These are phyloP conservation scores for Lutraria lutraria DNA, from an alignment of 2,888 invertebrate species.

Conservation along the genomic window DNA sequence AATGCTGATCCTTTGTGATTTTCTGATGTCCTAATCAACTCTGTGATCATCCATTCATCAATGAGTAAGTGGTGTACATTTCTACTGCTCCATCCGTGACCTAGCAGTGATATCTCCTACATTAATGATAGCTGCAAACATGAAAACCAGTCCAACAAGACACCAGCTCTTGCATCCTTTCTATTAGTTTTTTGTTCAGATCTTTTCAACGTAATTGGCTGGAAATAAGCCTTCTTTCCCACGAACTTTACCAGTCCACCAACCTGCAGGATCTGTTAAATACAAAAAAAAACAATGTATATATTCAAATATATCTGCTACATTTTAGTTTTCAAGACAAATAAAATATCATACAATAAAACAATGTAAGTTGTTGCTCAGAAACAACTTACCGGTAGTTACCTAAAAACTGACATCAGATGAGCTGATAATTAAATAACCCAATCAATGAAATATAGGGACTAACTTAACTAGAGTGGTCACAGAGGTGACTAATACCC, in stretches of 20 bases:
- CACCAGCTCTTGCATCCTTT: not conserved
- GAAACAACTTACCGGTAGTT: not conserved
- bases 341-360: not conserved
- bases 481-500: too few relatives aligned
- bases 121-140: too few relatives aligned
- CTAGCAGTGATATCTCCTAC: too few relatives aligned
- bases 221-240: constrained; percentile 90
- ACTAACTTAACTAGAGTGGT: too few relatives aligned
- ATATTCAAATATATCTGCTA: not conserved
- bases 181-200: constrained; percentile 60
- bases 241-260: constrained; percentile 90
- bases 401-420: not conserved
- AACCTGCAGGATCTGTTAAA: constrained; percentile 90
- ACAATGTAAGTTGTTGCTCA: not conserved
- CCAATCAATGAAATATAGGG: not conserved
- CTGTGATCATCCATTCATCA: too few relatives aligned
- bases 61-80: too few relatives aligned
- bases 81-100: too few relatives aligned
- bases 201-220: constrained; percentile 89
- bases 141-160: too few relatives aligned
- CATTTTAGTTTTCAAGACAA: not conserved
- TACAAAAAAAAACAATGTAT: not conserved
- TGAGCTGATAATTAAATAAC: not conserved
- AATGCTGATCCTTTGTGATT: too few relatives aligned
- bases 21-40: too few relatives aligned